These are phyloP conservation scores for Plecturocebus donacophilus DNA, from an alignment of 2,113 vertebrate genomes.

Conservation along the genomic window DNA sequence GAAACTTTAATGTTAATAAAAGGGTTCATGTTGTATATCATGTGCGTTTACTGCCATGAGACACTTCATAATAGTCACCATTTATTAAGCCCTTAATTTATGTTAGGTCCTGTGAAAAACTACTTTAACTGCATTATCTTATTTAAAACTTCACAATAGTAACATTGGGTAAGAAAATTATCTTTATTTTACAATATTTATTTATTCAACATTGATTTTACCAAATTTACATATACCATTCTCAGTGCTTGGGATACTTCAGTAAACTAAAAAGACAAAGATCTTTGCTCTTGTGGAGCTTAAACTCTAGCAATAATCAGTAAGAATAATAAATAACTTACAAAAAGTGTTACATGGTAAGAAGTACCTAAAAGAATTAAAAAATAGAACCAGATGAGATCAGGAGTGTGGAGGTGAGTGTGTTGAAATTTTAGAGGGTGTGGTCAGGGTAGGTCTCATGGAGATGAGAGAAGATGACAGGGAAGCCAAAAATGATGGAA, in stretches of 20 bases:
- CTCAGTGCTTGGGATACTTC: not conserved
- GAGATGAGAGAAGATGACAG: not conserved
- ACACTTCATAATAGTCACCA: not conserved
- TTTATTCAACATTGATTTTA: not conserved
- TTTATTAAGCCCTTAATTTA: not conserved
- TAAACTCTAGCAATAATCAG: conserved; percentile 17
- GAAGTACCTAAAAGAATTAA: not conserved
- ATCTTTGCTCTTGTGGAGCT: not conserved
- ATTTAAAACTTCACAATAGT: conserved; percentile 38
- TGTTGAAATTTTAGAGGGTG: not conserved
- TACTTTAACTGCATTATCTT: not conserved
- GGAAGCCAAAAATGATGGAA: not conserved
- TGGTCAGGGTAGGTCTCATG: not conserved
- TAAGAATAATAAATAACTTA: not conserved
- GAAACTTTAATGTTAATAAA: conserved; percentile 22
- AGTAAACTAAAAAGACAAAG: not conserved
- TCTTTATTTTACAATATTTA: not conserved
- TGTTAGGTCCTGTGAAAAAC: not conserved
- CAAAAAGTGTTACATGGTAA: not conserved
- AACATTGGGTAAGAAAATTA: not conserved
- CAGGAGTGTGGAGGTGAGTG: not conserved
- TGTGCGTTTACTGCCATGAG: not conserved
- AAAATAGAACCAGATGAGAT: not conserved
- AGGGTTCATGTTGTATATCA: not conserved
- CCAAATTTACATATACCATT: not conserved